Evolutionary conservation across 2,888 invertebrate species (phyloP).

Genomic region (Hedya salicella): DNA sequence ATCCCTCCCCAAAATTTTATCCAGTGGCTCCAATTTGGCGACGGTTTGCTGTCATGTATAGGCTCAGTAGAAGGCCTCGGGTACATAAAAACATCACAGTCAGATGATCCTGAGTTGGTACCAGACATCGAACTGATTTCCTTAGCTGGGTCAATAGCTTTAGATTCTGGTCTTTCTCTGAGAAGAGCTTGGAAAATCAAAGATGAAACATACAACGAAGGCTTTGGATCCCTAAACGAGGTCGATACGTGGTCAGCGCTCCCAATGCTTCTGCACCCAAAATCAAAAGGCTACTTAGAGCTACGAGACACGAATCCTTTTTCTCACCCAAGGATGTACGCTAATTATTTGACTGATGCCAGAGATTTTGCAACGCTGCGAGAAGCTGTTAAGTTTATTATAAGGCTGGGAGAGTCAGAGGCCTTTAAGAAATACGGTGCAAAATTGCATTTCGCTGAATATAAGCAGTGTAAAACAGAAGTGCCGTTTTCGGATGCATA

Average conservation of each 20-base stretch:
- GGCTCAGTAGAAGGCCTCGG: conserved; percentile 88
- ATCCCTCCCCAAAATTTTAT: conserved; percentile 72
- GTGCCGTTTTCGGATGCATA: conserved; percentile 86
- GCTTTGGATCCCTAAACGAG: conserved; percentile 83
- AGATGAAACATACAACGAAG: conserved; percentile 81
- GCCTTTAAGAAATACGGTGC: conserved; percentile 86
- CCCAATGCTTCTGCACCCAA: conserved; percentile 90
- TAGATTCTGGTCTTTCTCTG: conserved; percentile 84
- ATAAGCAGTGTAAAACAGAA: conserved; percentile 81
- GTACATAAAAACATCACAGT: conserved; percentile 85
- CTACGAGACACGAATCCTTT: conserved; percentile 90
- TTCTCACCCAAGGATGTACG: conserved; percentile 90
- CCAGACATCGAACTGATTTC: conserved; percentile 88
- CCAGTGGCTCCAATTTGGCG: conserved; percentile 79
- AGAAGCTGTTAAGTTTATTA: conserved; percentile 86
- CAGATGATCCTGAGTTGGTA: conserved; percentile 81
- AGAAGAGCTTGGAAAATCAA: conserved; percentile 84
- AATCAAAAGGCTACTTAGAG: conserved; percentile 88
- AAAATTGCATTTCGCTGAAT: conserved; percentile 77
- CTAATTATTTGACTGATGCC: conserved; percentile 91
- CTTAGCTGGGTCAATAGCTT: conserved; percentile 86
- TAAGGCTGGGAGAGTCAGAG: conserved; percentile 84
- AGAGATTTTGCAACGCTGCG: conserved; percentile 85
- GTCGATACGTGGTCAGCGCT: conserved; percentile 87
- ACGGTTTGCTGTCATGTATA: conserved; percentile 85